Percentiles rank a stretch among this genome's conserved stretches.
Evolutionary conservation across 2,888 invertebrate species (phyloP).

Genomic region (Apodemia mormo): DNA sequence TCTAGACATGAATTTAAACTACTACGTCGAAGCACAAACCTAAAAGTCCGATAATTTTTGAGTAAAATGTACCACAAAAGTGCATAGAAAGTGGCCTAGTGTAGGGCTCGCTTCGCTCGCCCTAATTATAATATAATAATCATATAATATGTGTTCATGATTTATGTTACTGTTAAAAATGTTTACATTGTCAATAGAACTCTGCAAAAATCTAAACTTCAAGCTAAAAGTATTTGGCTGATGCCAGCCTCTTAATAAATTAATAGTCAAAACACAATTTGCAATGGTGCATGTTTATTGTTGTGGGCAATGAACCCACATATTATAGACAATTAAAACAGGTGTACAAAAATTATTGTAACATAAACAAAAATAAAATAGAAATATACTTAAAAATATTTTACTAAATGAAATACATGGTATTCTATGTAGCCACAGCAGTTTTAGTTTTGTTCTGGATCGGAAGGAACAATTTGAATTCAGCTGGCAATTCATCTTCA

Average conservation of each 20-base stretch:
- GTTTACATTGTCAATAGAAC: too few species aligned
- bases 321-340: constrained; percentile 35
- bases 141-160: too few species aligned
- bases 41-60: too few species aligned
- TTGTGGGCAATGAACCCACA: constrained; percentile 33
- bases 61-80: too few species aligned
- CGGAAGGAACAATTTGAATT: constrained; percentile 97
- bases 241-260: constrained; percentile 5
- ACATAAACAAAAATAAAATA: constrained; percentile 55
- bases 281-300: constrained; percentile 38
- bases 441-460: constrained; percentile 89
- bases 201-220: too few species aligned
- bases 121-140: too few species aligned
- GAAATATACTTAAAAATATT: constrained; percentile 52
- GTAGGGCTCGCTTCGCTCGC: too few species aligned
- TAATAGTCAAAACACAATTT: constrained; percentile 27
- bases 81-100: too few species aligned
- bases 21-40: too few species aligned
- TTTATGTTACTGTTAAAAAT: too few species aligned
- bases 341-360: constrained; percentile 44
- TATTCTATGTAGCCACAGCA: constrained; percentile 68
- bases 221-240: too few species aligned
- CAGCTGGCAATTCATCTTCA: constrained; percentile 96
- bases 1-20: too few species aligned
- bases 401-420: constrained; percentile 28